Evolutionary conservation across 2,888 invertebrate genomes (phyloP), one percentile per base, ranked within the genome.

Genomic region (Drosophila putrida): DNA sequence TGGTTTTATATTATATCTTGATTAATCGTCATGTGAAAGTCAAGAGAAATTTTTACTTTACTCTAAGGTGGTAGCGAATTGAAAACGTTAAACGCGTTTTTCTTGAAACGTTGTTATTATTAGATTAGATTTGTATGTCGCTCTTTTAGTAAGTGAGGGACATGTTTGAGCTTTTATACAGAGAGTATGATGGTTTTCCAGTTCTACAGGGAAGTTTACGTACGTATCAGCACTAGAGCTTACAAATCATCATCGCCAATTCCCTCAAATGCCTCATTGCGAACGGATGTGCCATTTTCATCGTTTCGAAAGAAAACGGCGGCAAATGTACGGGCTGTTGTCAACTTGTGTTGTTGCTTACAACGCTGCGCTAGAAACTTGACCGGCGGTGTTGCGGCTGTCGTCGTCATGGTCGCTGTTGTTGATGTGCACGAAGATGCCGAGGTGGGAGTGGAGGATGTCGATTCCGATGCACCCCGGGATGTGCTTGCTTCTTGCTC

Each of bases 161-260:
- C 20, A 20, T 20, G 20, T 20, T 35, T 43, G 46, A 64, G 20
- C 49, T 50, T 31, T 9, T 3, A 10, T n/a, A 36, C 6, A 50
- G 20, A 6, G 41, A 61, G 4, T 25, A 9, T 36, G 39, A 78
- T 67, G n/a, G 53, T 28, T 62, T 54, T 51, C 54, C 55, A 69
- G 60, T 10, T 25, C 55, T 28, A 25, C 36, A 15, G 60, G 74
- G 36, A 53, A 75, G 33, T 35, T 60, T 44, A 69, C 70, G 38
- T 65, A 59, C 60, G 39, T 43, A 66, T 35, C 43, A 54, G 36
- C 25, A 31, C 15, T 10, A 35, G 13, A 8, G 54, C 31, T 94
- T 94, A 97, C 87, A 97, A 93, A 93, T 98, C 98, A 86, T 98
- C 98, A 90, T 99, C 98, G 4, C 98, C 98, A 80, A 99, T 98